These are phyloP conservation scores for Drosophila bocqueti DNA, from an alignment of 1,140 invertebrate genomes.

Conservation along the genomic window DNA sequence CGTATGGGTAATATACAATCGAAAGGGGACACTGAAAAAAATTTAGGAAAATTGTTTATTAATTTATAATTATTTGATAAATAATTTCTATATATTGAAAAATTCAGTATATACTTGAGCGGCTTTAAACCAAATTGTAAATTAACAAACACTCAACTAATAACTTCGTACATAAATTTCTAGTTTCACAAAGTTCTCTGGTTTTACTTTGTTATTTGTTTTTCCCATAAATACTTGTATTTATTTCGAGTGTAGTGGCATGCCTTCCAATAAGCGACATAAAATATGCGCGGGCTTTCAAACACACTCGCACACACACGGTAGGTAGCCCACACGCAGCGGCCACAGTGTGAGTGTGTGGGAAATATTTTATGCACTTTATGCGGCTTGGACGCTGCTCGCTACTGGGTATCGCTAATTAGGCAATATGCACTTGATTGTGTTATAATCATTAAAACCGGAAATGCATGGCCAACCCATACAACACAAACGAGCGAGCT, in stretches of 20 bases:
- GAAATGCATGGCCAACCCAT: conserved; percentile 61
- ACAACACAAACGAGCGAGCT: conserved; percentile 17
- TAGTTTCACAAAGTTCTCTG: no score
- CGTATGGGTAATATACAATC: conserved; percentile 24
- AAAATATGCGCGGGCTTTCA: conserved; percentile 51
- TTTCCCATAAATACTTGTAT: neutral
- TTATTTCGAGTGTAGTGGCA: conserved; percentile 45
- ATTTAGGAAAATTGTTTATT: neutral
- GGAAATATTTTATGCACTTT: conserved; percentile 79
- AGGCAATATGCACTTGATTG: conserved; percentile 83
- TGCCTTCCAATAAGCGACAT: conserved; percentile 67
- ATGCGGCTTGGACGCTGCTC: conserved; percentile 54
- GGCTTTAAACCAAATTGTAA: no score
- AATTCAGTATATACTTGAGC: no score
- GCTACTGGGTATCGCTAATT: conserved; percentile 65
- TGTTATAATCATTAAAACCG: conserved; percentile 82
- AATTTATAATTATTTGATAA: neutral
- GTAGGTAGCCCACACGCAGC: conserved; percentile 11
- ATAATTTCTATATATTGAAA: no score
- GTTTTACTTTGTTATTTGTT: neutral
- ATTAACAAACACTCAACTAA: no score
- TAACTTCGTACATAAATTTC: neutral
- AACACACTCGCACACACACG: conserved; percentile 6
- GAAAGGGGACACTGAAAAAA: neutral
- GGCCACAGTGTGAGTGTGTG: conserved; percentile 43